A percentile compares a stretch with the other conserved stretches of the same genome.
phyloP scores from a whole-genome alignment of 2,113 vertebrate genomes.

The Tragelaphus strepsiceros region DNA sequence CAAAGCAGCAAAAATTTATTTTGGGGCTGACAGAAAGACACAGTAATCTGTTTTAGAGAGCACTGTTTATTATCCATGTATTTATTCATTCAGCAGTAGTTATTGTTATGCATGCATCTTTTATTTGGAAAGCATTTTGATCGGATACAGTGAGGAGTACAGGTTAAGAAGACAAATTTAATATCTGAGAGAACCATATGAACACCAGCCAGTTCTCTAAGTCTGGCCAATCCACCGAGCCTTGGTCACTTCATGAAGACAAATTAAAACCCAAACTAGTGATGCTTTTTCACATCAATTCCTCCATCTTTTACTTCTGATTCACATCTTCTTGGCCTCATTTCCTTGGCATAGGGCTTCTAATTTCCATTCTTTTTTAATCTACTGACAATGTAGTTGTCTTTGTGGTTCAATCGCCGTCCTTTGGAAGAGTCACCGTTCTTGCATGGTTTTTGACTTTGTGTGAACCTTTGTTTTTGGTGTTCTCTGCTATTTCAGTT shows the following conservation, averaged over 20 bases:
- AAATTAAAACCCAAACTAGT: not conserved
- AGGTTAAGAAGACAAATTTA: not conserved
- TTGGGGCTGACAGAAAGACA: not conserved
- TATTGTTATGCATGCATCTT: accelerated
- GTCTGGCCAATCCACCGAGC: accelerated
- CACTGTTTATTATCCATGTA: not conserved
- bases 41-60: not conserved
- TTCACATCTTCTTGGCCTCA: not conserved
- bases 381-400: accelerated
- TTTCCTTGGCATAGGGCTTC: not conserved
- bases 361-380: not conserved
- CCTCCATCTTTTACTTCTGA: not conserved
- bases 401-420: not conserved
- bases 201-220: not conserved
- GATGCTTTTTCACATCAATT: not conserved
- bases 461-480: not conserved
- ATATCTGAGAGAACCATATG: accelerated
- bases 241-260: not conserved
- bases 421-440: not conserved
- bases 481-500: not conserved
- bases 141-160: not conserved
- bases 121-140: not conserved
- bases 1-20: not conserved
- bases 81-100: not conserved
- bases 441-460: not conserved